phyloP scores from a whole-genome alignment of 2,113 vertebrate genomes.

The Rhagologus leucostigma region DNA sequence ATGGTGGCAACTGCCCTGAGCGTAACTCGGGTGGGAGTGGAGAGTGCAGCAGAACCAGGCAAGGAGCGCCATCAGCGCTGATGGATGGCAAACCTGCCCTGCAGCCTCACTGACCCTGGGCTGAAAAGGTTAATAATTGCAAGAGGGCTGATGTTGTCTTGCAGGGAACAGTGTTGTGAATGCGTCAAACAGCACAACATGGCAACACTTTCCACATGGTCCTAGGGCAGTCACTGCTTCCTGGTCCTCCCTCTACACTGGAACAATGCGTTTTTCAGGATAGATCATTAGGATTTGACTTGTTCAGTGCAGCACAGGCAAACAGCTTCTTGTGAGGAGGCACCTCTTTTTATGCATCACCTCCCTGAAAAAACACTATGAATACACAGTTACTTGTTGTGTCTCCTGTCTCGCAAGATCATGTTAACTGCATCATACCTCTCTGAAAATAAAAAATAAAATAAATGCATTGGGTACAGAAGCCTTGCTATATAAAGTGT shows the following conservation, averaged over 20 bases:
- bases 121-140: not conserved
- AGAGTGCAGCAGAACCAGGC: not conserved
- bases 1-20: not conserved
- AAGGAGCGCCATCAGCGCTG: fast-evolving
- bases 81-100: not conserved
- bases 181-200: fast-evolving
- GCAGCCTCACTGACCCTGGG: not conserved
- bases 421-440: not conserved
- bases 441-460: not conserved
- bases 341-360: not conserved
- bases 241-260: fast-evolving
- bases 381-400: not conserved
- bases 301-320: not conserved
- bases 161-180: not conserved
- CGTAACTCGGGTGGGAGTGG: fast-evolving
- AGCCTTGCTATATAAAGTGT: not conserved
- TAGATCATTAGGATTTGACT: not conserved
- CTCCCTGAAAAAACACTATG: not conserved
- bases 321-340: not conserved
- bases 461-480: not conserved
- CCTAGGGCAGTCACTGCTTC: not conserved
- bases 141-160: not conserved
- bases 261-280: not conserved
- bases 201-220: not conserved
- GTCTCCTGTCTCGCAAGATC: not conserved